Percentiles rank a stretch among this genome's conserved stretches.
phyloP scores from a whole-genome alignment of 1,140 invertebrate species.

The Drosophila nasuta region DNA sequence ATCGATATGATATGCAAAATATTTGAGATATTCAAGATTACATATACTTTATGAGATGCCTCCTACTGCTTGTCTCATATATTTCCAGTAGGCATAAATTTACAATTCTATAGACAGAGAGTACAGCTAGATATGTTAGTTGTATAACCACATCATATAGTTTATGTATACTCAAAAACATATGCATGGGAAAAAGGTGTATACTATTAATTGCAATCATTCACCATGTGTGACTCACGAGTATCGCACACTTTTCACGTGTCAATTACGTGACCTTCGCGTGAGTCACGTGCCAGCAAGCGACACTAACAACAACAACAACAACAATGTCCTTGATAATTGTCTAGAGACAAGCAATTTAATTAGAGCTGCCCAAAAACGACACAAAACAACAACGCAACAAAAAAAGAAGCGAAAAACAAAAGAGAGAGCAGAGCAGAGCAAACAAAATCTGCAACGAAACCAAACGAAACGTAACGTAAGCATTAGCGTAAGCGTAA shows the following conservation, averaged over 20 bases:
- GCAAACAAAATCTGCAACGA: constrained; percentile 4
- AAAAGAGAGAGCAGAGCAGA: neutral
- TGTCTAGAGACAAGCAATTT: constrained; percentile 33
- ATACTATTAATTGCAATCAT: constrained; percentile 34
- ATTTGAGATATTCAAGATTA: no score
- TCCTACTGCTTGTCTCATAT: no score
- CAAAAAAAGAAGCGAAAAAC: neutral
- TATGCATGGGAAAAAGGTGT: constrained; percentile 16
- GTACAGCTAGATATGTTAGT: no score
- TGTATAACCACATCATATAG: no score
- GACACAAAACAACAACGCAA: no score
- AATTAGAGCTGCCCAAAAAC: constrained; percentile 26
- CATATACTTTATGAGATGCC: no score
- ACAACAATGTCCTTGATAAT: constrained; percentile 31
- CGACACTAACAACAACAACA: neutral
- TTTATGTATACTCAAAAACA: neutral
- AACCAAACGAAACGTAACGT: constrained; percentile 18
- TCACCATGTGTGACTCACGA: constrained; percentile 21
- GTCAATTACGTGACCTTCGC: constrained; percentile 30
- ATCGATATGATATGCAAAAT: no score
- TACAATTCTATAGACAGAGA: no score
- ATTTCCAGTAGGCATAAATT: no score
- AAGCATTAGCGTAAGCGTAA: constrained; percentile 31
- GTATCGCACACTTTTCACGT: constrained; percentile 30
- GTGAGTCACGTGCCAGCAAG: constrained; percentile 34